phyloP scores from a whole-genome alignment of 2,113 vertebrate genomes.

The Sakesphorus luctuosus region DNA sequence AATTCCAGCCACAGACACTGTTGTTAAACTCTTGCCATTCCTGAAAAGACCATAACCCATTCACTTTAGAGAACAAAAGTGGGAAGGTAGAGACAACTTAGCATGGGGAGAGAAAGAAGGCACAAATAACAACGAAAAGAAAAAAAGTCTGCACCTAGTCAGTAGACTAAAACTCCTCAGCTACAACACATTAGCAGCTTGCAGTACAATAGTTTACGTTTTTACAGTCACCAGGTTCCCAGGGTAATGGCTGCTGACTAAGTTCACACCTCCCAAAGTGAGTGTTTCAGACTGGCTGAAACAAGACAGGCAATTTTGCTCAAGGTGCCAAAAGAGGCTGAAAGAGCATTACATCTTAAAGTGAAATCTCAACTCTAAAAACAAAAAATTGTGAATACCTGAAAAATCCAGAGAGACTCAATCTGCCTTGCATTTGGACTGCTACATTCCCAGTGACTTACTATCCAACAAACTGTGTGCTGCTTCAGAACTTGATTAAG shows the following conservation, averaged over 20 bases:
- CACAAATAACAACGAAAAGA: not conserved
- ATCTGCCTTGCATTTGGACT: not conserved
- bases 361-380: not conserved
- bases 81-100: not conserved
- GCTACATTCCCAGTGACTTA: not conserved
- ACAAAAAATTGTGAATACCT: not conserved
- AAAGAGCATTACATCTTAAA: not conserved
- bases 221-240: not conserved
- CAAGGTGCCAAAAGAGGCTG: not conserved
- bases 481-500: not conserved
- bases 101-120: not conserved
- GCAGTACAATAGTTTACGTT: not conserved
- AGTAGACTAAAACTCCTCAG: not conserved
- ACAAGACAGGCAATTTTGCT: not conserved
- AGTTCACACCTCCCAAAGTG: not conserved
- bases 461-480: not conserved
- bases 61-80: not conserved
- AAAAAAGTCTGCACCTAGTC: not conserved
- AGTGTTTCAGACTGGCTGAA: not conserved
- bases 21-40: not conserved
- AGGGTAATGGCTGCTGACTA: not conserved
- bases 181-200: not conserved
- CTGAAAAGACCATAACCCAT: not conserved
- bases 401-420: not conserved
- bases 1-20: not conserved